Base-by-base conservation (phyloP, 2,888 invertebrate genomes). In the Stenotaenia linearis region DNA sequence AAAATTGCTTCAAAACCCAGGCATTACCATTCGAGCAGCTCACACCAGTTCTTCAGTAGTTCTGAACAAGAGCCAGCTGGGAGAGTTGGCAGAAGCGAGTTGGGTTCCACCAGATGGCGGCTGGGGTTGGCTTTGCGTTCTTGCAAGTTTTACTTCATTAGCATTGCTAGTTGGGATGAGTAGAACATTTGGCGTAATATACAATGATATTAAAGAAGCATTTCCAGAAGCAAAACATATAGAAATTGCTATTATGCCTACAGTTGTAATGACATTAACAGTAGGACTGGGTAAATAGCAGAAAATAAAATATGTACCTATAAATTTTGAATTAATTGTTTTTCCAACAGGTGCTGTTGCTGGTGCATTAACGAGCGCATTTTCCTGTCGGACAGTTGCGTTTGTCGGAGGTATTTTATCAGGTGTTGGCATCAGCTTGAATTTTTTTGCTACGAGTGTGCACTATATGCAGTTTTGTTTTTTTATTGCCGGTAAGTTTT, bases 321-420 rank as follows among this genome's bases (percentile, higher is more conserved):
- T 23, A 30, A 28, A 74, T 56, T 7, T 6, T 6, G 10, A n/a
- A 21, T n/a, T 56, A 5, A 6, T 74, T 15, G 30, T 3, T 79
- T 69, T 75, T 82, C 18, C 87, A n/a, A 1, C 5, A 90, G 92
- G 92, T 0, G 92, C 92, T 0, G 87, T 92, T 0, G 92, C 92
- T 0, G 92, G 92, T 80, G 91, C 92, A 10, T 86, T 92, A 0
- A 92, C 92, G 83, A 92, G 92, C 83, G 86, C 86, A 82, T 88
- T 87, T 84, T 87, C 87, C 0, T 92, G 92, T 81, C 88, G 92
- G 0, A 86, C 90, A 1, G 92, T 92, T 0, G 92, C 92, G 50
- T 92, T 92, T 85, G 88, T 90, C 79, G 92, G 92, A 0, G 92
- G 92, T 0, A 86, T 92, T 75, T 91, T 92, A 85, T 92, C 92